These are phyloP conservation scores for Pseudomyrmex sp. DNA, from an alignment of 1,140 invertebrate genomes.

Conservation along the genomic window DNA sequence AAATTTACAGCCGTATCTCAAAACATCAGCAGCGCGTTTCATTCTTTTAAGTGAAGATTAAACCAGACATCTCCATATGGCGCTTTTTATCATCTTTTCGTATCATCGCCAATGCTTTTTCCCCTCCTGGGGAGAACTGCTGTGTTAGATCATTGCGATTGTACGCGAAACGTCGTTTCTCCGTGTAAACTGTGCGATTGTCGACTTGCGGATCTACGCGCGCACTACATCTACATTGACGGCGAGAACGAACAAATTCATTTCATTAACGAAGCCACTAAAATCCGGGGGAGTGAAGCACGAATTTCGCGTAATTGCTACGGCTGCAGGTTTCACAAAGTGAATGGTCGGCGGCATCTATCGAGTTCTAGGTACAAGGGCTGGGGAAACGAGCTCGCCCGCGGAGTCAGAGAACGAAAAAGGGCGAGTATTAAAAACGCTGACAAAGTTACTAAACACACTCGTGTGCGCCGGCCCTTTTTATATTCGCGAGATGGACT, in stretches of 20 bases:
- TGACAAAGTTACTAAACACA: conserved; percentile 83
- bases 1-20: not conserved
- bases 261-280: conserved; percentile 83
- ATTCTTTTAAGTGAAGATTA: too few species aligned
- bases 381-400: conserved; percentile 13
- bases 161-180: not conserved
- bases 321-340: conserved; percentile 76
- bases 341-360: conserved; percentile 47
- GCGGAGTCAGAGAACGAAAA: conserved; percentile 44
- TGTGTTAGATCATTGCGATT: not conserved
- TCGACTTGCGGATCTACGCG: not conserved
- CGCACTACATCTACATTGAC: not conserved
- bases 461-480: conserved; percentile 73
- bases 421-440: conserved; percentile 79
- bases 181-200: not conserved
- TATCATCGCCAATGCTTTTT: too few species aligned
- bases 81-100: too few species aligned
- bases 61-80: too few species aligned
- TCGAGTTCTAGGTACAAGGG: conserved; percentile 17
- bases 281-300: conserved; percentile 75
- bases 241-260: conserved; percentile 73
- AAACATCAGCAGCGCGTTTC: not conserved
- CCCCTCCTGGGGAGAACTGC: too few species aligned
- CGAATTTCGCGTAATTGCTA: conserved; percentile 79
- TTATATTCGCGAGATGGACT: conserved; percentile 67